Percentiles rank a stretch among this genome's conserved stretches.
Conservation (phyloP, 2,113 vertebrate species). For the Tamias sibiricus region DNA sequence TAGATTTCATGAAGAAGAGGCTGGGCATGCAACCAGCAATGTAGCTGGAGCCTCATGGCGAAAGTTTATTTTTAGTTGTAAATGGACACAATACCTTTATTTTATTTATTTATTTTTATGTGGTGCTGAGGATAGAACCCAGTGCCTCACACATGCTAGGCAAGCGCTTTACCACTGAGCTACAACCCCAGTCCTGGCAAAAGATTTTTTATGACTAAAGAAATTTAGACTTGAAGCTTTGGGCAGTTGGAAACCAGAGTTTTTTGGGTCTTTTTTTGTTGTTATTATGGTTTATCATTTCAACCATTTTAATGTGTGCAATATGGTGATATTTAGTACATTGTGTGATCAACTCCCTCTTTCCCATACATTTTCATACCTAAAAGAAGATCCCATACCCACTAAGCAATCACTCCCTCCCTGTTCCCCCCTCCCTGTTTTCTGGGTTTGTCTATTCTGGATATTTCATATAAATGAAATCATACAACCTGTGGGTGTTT, state of each 20-base stretch:
- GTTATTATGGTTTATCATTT: not conserved
- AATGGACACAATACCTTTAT: no score
- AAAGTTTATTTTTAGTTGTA: not conserved
- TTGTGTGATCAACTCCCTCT: not conserved
- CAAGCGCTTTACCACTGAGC: no score
- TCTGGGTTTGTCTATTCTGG: not conserved
- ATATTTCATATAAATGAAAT: constrained; percentile 7
- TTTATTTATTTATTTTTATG: no score
- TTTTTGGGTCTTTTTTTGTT: not conserved
- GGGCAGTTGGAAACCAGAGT: not conserved
- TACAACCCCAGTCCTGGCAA: not conserved
- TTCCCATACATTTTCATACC: not conserved
- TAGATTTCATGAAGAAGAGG: not conserved
- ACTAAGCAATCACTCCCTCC: not conserved
- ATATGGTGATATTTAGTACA: not conserved
- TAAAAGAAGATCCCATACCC: not conserved
- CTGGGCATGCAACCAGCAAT: not conserved
- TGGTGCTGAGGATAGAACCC: no score
- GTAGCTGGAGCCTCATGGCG: not conserved
- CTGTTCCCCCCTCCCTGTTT: not conserved
- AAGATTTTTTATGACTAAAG: not conserved
- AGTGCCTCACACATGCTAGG: no score
- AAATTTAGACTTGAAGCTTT: not conserved
- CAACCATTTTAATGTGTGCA: not conserved
- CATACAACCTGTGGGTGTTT: not conserved